Base-by-base conservation (phyloP, 1,140 invertebrate species). In the Cydia strobilella region DNA sequence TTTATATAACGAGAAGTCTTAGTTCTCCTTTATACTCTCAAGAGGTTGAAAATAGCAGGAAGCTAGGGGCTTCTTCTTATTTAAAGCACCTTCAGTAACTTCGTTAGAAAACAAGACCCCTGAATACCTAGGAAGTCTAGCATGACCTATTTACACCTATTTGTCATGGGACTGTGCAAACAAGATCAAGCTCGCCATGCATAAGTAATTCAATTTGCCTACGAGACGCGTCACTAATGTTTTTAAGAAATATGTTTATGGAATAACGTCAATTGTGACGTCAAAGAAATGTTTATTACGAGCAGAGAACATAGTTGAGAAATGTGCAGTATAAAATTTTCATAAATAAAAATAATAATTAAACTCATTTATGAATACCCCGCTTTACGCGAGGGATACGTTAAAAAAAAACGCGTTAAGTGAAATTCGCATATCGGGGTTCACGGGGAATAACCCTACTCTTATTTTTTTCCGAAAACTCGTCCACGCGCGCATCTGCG, bases 151-250 rank as follows among this genome's bases (percentile, higher is more conserved):
- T 35, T 66, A 63, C 23, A 63, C 63, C 63, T 66, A 66, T 66
- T 35, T 66, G 31, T 2, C 20, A 7, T 4, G 1, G 6, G 27
- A 66, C 25, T 27, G 0, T 35, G 12, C 63, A 66, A 66, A 66
- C 27, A 66, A 66, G 63, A 66, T 66, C 63, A 66, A 13, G 63
- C 63, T 35, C 31, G 27, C 63, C 63, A 18, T 66, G 63, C 27
- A 66, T 66, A 54, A 54, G 51, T 54, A 66, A 66, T 66, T 66
- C 63, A 66, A 66, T 66, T 66, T 66, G 62, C 62, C 13, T 39
- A 39, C 35, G 35, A 39, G 4, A 35, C 23, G 12, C 27, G 63
- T 66, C 63, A 18, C 63, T 31, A 66, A 66, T 66, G 25, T 66
- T 3, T 15, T 54, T 54, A 54, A 54, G 51, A 54, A 54, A 18